Conservation (phyloP, 2,113 vertebrate genomes). For the Xenopus borealis region DNA sequence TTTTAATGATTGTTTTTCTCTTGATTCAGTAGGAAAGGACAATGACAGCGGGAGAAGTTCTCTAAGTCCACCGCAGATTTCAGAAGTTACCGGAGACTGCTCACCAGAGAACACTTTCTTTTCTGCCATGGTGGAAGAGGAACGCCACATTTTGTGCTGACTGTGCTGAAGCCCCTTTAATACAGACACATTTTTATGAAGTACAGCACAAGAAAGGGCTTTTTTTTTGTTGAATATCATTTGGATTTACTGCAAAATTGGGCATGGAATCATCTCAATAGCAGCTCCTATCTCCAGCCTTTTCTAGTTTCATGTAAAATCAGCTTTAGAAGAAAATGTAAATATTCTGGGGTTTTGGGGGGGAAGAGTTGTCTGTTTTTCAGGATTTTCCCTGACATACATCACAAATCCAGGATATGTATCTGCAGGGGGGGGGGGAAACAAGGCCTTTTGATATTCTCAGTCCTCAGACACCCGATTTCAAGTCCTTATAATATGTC, state of each 20-base stretch:
- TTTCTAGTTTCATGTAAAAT: neutral
- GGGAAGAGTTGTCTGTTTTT: neutral
- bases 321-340: neutral
- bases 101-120: conserved; percentile 25
- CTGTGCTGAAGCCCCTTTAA: neutral
- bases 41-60: conserved; percentile 41
- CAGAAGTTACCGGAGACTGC: conserved; percentile 31
- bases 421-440: neutral
- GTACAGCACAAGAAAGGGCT: conserved; percentile 45
- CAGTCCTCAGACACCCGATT: neutral
- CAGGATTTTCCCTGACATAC: neutral
- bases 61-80: conserved; percentile 28
- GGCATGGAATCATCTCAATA: conserved; percentile 20
- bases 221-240: neutral
- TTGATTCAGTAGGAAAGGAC: conserved; percentile 27
- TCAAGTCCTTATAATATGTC: neutral
- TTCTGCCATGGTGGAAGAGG: conserved; percentile 24
- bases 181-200: conserved; percentile 16
- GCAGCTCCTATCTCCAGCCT: neutral
- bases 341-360: neutral
- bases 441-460: neutral
- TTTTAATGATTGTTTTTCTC: no score
- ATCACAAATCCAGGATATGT: neutral
- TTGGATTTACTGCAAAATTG: conserved; percentile 1
- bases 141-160: conserved; percentile 31